These are phyloP conservation scores for Carettochelys insculpta DNA, from an alignment of 2,113 vertebrate genomes.

Conservation along the genomic window DNA sequence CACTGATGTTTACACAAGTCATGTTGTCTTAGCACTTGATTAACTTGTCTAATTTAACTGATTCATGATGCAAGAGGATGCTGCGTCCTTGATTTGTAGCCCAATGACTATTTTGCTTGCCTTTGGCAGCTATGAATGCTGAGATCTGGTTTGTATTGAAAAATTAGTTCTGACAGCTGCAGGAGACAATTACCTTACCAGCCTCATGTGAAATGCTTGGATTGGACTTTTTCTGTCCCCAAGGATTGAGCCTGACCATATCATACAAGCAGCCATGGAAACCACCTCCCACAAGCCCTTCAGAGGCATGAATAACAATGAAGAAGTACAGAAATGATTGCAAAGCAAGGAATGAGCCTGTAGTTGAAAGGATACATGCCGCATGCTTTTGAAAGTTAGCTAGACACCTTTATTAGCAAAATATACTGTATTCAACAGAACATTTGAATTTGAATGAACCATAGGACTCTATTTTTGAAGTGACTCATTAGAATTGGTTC, in stretches of 20 bases:
- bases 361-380: background rate
- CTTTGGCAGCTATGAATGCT: conserved; percentile 39
- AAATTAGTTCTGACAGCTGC: conserved; percentile 60
- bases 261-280: background rate
- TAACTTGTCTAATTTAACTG: conserved; percentile 62
- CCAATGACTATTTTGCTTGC: conserved; percentile 53
- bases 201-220: conserved; percentile 23
- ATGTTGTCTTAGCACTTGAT: conserved; percentile 46
- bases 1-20: conserved; percentile 33
- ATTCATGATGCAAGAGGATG: conserved; percentile 46
- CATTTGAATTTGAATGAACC: background rate
- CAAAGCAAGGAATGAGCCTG: background rate
- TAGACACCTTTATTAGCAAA: background rate
- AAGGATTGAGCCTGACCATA: conserved; percentile 13
- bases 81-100: conserved; percentile 49
- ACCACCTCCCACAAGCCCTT: background rate
- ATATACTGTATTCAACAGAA: background rate
- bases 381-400: background rate
- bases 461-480: background rate
- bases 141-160: conserved; percentile 48
- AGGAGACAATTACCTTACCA: conserved; percentile 46
- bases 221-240: conserved; percentile 23
- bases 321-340: background rate
- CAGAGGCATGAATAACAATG: background rate
- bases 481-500: background rate